Conservation (phyloP, 2,797 vertebrate genomes). For the Rachycentron canadum region DNA sequence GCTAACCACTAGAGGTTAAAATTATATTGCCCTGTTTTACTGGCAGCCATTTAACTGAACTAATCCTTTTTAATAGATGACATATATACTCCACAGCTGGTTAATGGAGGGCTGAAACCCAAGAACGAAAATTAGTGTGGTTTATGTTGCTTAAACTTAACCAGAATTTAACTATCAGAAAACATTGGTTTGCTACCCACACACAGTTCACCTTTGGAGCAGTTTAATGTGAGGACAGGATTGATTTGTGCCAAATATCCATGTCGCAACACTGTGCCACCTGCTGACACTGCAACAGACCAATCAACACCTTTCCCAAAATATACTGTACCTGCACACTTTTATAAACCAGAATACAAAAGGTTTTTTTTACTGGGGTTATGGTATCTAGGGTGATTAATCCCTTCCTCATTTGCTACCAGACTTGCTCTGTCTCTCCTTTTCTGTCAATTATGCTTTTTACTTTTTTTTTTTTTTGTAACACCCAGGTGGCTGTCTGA, state of each 20-base stretch:
- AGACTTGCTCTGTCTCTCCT: constrained; percentile 33
- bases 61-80: neutral
- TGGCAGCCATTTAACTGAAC: neutral
- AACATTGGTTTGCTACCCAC: neutral
- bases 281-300: neutral
- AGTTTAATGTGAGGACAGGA: constrained; percentile 7
- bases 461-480: constrained; percentile 42
- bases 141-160: constrained; percentile 5
- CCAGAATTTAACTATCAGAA: neutral
- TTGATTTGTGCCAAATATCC: neutral
- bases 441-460: constrained; percentile 51
- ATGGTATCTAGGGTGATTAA: constrained; percentile 36
- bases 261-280: constrained; percentile 11
- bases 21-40: neutral
- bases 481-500: constrained; percentile 59
- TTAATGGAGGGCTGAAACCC: neutral
- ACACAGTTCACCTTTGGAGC: neutral
- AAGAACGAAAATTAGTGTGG: neutral
- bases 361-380: constrained; percentile 31
- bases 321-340: neutral
- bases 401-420: constrained; percentile 25
- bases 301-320: constrained; percentile 3
- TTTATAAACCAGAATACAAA: constrained; percentile 15
- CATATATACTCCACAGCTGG: neutral
- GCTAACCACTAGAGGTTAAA: neutral